Conservation (phyloP, 64 coral and sea anemone genomes). For the Porites lutea region DNA sequence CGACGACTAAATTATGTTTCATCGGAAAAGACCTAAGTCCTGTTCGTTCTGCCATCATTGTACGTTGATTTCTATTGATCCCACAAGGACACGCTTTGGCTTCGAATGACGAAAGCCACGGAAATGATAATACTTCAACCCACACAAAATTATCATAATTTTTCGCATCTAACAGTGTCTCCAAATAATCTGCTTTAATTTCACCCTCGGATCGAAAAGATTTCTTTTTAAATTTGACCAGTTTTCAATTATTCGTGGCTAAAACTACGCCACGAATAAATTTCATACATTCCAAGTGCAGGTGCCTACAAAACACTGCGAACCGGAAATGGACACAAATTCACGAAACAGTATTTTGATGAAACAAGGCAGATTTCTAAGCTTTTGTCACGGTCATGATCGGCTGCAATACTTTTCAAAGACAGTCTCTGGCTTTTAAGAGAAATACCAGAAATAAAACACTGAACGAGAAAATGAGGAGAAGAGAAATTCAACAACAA, state of each 20-base stretch:
- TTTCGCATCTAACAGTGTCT: not conserved
- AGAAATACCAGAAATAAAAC: not conserved
- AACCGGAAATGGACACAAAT: conserved; percentile 36
- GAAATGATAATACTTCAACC: not conserved
- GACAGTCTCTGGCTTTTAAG: too few species aligned
- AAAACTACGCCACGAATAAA: not conserved
- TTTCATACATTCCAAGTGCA: conserved; percentile 47
- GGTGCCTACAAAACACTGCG: conserved; percentile 29
- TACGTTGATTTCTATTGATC: not conserved
- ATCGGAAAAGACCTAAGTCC: not conserved
- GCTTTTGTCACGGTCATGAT: not conserved
- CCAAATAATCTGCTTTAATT: not conserved
- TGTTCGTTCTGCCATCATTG: not conserved
- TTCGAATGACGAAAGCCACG: conserved; percentile 6
- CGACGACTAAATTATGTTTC: not conserved
- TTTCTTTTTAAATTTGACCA: not conserved
- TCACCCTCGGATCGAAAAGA: not conserved
- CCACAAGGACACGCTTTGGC: not conserved
- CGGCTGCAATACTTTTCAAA: not conserved
- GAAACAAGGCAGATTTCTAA: conserved; percentile 4
- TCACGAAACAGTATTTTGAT: conserved; percentile 15
- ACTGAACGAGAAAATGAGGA: not conserved
- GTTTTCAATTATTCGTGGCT: conserved; percentile 2
- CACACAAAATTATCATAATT: conserved; percentile 22
- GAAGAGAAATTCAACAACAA: not conserved